phyloP scores from a whole-genome alignment of 2,797 vertebrate genomes.

The Rhabdomys pumilio region DNA sequence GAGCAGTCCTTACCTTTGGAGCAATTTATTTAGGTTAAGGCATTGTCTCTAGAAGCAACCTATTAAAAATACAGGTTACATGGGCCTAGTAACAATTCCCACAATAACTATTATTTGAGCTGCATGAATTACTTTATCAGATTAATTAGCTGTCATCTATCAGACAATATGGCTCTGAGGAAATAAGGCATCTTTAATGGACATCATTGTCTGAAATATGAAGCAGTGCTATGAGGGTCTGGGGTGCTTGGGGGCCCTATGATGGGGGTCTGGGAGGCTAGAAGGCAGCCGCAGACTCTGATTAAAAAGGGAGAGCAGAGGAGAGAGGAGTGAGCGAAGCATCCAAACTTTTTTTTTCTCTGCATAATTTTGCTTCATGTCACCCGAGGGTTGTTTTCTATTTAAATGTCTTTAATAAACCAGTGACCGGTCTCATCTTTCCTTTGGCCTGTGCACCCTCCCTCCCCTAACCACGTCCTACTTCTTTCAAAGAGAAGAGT shows the following conservation, averaged over 20 bases:
- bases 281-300: slow-evolving; percentile 33
- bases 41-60: slow-evolving; percentile 69
- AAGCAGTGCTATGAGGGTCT: slow-evolving; percentile 63
- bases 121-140: slow-evolving; percentile 82
- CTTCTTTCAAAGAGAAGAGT: not conserved
- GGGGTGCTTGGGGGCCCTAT: slow-evolving; percentile 3
- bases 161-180: slow-evolving; percentile 81
- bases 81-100: slow-evolving; percentile 74
- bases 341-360: slow-evolving; percentile 7
- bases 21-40: slow-evolving; percentile 75
- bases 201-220: slow-evolving; percentile 72
- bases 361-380: slow-evolving; percentile 23
- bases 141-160: slow-evolving; percentile 82
- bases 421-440: slow-evolving; percentile 24
- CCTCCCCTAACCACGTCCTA: not conserved
- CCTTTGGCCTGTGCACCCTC: not conserved
- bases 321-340: not conserved
- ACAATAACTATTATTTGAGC: slow-evolving; percentile 77
- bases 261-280: slow-evolving; percentile 33
- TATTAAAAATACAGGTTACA: slow-evolving; percentile 78
- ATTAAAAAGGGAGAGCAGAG: slow-evolving; percentile 20
- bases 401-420: slow-evolving; percentile 33
- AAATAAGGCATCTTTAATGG: slow-evolving; percentile 81
- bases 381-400: slow-evolving; percentile 7
- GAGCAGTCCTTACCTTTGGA: slow-evolving; percentile 29